Conservation (phyloP, 2,113 vertebrate species). For the Paramormyrops kingsleyae region DNA sequence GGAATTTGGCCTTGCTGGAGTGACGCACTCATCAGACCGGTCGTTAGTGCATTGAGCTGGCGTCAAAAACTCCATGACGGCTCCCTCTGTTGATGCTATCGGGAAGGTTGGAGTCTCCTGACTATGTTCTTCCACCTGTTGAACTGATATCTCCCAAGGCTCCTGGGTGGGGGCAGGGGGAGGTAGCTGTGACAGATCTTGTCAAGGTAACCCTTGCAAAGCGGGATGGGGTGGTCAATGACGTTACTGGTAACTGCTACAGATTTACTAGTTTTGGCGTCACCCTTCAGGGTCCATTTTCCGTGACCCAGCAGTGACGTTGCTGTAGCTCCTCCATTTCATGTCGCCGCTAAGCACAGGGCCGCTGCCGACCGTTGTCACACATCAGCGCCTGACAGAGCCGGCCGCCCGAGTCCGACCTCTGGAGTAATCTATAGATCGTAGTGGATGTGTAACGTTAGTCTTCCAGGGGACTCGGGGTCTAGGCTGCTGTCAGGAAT, state of each 20-base stretch:
- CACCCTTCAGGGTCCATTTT: background rate
- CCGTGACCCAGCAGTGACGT: background rate
- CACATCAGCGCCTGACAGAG: background rate
- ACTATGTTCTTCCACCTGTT: background rate
- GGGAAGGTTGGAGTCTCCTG: background rate
- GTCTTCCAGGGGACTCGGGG: background rate
- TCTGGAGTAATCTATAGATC: slow-evolving; percentile 2
- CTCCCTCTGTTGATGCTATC: background rate
- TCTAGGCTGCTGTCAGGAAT: background rate
- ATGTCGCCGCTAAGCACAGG: background rate
- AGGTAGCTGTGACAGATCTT: background rate
- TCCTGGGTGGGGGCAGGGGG: background rate
- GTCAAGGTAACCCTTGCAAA: background rate
- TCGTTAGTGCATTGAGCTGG: background rate
- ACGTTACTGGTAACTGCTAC: background rate
- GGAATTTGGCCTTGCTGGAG: background rate
- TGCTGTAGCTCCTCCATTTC: background rate
- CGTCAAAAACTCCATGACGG: background rate
- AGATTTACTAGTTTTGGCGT: background rate
- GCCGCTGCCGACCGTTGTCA: too few relatives aligned
- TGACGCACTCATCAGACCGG: background rate
- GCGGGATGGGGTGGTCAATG: too few relatives aligned
- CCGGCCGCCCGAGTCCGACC: background rate
- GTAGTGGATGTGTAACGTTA: background rate
- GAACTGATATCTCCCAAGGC: slow-evolving; percentile 5